These are phyloP conservation scores for Phasianus colchicus DNA, from an alignment of 2,113 vertebrate genomes.

Conservation along the genomic window DNA sequence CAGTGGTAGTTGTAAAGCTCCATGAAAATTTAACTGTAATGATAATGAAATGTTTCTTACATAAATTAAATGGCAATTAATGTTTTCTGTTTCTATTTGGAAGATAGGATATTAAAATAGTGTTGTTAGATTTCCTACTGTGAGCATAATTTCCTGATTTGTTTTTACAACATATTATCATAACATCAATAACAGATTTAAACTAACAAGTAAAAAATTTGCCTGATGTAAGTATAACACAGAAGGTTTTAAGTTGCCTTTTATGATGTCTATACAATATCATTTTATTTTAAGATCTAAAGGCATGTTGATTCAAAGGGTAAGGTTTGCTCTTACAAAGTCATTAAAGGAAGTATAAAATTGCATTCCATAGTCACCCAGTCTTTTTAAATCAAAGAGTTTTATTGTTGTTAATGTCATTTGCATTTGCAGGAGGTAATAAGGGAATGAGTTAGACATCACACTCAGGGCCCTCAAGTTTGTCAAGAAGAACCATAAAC, in stretches of 20 bases:
- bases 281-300: constrained; percentile 75
- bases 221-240: constrained; percentile 42
- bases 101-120: constrained; percentile 73
- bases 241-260: constrained; percentile 64
- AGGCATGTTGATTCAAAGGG: constrained; percentile 72
- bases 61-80: constrained; percentile 83
- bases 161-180: constrained; percentile 70
- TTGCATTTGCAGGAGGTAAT: constrained; percentile 69
- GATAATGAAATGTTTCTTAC: constrained; percentile 78
- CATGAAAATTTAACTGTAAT: constrained; percentile 72
- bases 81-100: constrained; percentile 73
- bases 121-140: constrained; percentile 79
- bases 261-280: constrained; percentile 58
- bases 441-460: constrained; percentile 39
- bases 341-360: constrained; percentile 73
- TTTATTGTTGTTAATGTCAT: constrained; percentile 61
- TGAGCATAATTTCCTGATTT: constrained; percentile 87
- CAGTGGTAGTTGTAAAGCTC: constrained; percentile 66
- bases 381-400: constrained; percentile 70
- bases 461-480: constrained; percentile 31
- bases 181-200: constrained; percentile 67
- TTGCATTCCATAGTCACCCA: constrained; percentile 60
- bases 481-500: constrained; percentile 47
- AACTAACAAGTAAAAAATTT: constrained; percentile 65
- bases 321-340: constrained; percentile 66